Base-by-base conservation (phyloP, 2,797 vertebrate species). In the Mergus octosetaceus region DNA sequence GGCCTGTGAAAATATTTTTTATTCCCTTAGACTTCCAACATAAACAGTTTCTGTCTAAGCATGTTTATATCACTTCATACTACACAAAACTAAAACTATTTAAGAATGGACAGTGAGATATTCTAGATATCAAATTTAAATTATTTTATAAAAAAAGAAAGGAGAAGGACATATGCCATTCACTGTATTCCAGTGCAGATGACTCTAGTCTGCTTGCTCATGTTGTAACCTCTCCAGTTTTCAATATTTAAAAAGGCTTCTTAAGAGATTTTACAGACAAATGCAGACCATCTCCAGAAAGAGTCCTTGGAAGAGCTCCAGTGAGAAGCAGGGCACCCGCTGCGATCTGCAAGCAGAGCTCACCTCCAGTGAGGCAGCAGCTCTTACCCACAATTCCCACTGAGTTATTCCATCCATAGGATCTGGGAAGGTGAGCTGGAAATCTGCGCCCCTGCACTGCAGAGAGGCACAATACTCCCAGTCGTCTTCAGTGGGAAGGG, bases 1-100 rank as follows among this genome's bases (percentile, higher is more conserved):
- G 66, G 56, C 9, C 8, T 84, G 57, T 78, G 78, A 91, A 95
- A 94, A 90, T 85, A 91, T 80, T 94, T 87, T 85, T 83, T 64
- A 83, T 83, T 85, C 34, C 34, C 17, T 73, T 66, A 49, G 18
- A 77, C 21, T 85, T 91, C 84, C 89, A 93, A 65, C 24, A 51
- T 77, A 71, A 97, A 77, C 57, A 92, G 45, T 83, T 92, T 82
- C 72, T 74, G 38, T 69, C 76, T 77, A 83, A 38, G 27, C 11
- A 16, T 74, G 49, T 79, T 89, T 85, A 58, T 64, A 71, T 56
- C 3, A 1, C 21, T 62, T 83, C 10, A 27, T 43, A 54, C 25
- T 16, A 68, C 1, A 3, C 43, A 85, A 78, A 87, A 58, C 58
- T 45, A 22, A 80, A 69, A 89, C 68, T 34, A 15, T 75, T 77